Evolutionary conservation across 2,888 invertebrate species (phyloP), one percentile per base, ranked within the genome.

Genomic region (Pomacea canaliculata): DNA sequence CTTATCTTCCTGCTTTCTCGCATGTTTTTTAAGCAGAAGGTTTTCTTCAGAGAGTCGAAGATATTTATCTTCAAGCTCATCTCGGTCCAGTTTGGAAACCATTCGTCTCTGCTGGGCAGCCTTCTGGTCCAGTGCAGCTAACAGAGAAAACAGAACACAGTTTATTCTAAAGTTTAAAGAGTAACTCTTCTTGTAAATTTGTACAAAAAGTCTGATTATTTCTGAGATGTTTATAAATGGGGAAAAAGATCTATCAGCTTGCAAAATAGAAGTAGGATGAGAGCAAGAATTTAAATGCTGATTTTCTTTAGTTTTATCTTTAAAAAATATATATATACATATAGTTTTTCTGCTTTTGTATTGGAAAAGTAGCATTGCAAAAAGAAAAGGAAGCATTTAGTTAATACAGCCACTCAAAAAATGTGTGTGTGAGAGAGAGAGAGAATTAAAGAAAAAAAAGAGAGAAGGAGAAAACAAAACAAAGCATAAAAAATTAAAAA

Each of bases 1-100:
- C 84, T 93, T 93, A 78, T 94, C 94, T 76, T 93, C 92, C 82
- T 94, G 94, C 59, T 90, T 90, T 73, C 94, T 92, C 7, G 93
- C 91, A 74, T 93, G 92, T 85, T 93, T 93, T 85, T 94, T 94
- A 69, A 94, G 87, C 19, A 92, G 91, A 70, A 93, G 86, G 83
- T 94, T 93, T 80, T 93, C 94, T 70, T 94, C 94, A 74, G 93
- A 90, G 67, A 94, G 82, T 8, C 92, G 91, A 82, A 93, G 92
- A 89, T 94, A 94, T 56, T 93, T 92, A 87, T 94, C 94, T 87
- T 95, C 94, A 69, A 95, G 89, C 76, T 94, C 93, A 75, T 92
- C 92, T 78, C 94, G 93, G 80, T 92, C 93, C 82, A 94, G 91
- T 87, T 93, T 88, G 51, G 84, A 80, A 51, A 89, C 87, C 82